phyloP scores from a whole-genome alignment of 2,113 vertebrate genomes.

The Sapayoa aenigma region DNA sequence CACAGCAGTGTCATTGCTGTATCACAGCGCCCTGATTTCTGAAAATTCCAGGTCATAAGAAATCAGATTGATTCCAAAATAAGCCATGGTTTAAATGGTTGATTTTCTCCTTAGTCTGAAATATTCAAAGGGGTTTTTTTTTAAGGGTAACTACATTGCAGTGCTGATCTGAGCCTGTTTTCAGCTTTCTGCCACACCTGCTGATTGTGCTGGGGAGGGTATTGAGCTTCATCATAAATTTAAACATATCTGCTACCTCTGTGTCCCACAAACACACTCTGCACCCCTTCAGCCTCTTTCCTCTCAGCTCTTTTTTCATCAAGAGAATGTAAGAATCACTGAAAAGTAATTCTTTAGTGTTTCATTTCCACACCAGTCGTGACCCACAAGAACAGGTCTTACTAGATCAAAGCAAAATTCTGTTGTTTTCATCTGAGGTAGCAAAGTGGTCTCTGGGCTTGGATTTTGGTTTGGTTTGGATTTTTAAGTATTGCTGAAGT shows the following conservation, averaged over 20 bases:
- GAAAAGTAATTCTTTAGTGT: not conserved
- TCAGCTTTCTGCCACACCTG: not conserved
- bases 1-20: not conserved
- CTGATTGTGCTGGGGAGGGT: not conserved
- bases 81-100: not conserved
- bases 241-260: not conserved
- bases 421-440: not conserved
- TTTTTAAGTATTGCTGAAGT: not conserved
- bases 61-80: not conserved
- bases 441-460: not conserved
- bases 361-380: not conserved
- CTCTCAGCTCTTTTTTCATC: not conserved
- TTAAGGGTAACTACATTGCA: not conserved
- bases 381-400: not conserved
- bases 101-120: not conserved
- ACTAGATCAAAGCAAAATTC: not conserved
- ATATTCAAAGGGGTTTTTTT: not conserved
- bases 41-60: not conserved
- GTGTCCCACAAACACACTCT: not conserved
- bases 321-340: not conserved
- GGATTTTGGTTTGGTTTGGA: not conserved
- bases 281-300: not conserved
- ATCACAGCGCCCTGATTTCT: not conserved
- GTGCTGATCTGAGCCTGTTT: not conserved
- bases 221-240: not conserved